A percentile compares a stretch with the other conserved stretches of the same genome.
These are phyloP conservation scores for Neoarius graeffei DNA, from an alignment of 2,113 vertebrate species.

Conservation along the genomic window DNA sequence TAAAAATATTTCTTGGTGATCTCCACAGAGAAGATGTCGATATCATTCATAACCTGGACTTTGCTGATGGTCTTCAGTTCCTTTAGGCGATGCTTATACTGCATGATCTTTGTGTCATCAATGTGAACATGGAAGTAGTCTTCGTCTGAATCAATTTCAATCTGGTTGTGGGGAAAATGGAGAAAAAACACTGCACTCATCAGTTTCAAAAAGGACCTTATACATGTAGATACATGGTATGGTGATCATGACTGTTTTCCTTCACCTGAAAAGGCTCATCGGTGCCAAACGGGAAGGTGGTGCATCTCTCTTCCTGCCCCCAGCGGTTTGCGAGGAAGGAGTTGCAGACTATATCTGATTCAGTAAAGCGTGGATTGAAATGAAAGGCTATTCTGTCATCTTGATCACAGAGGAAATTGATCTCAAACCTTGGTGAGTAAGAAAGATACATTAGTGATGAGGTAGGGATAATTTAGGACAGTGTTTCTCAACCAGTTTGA, in stretches of 20 bases:
- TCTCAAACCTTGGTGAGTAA: conserved; percentile 73
- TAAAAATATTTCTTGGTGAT: conserved; percentile 70
- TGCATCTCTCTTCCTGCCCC: conserved; percentile 76
- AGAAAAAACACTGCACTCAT: background rate
- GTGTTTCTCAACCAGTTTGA: too few relatives aligned
- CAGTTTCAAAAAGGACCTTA: background rate
- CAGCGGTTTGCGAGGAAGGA: conserved; percentile 72
- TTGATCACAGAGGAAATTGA: conserved; percentile 73
- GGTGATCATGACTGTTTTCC: background rate
- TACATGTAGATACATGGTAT: background rate
- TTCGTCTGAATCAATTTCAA: conserved; percentile 77
- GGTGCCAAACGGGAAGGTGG: conserved; percentile 66
- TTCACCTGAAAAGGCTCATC: conserved; percentile 79
- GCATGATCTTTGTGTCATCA: conserved; percentile 71
- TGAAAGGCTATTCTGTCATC: conserved; percentile 78
- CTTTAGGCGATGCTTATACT: conserved; percentile 73
- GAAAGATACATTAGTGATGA: conserved; percentile 25
- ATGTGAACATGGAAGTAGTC: conserved; percentile 77
- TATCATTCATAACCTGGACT: conserved; percentile 75
- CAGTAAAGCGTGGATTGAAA: conserved; percentile 75
- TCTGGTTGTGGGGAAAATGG: conserved; percentile 57
- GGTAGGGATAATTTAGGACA: conserved; percentile 12
- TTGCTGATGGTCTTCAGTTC: conserved; percentile 73
- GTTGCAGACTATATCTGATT: conserved; percentile 74
- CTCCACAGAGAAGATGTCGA: conserved; percentile 75